Evolutionary conservation across 2,888 invertebrate genomes (phyloP), one percentile per base, ranked within the genome.

Genomic region (Tetropium fuscum): DNA sequence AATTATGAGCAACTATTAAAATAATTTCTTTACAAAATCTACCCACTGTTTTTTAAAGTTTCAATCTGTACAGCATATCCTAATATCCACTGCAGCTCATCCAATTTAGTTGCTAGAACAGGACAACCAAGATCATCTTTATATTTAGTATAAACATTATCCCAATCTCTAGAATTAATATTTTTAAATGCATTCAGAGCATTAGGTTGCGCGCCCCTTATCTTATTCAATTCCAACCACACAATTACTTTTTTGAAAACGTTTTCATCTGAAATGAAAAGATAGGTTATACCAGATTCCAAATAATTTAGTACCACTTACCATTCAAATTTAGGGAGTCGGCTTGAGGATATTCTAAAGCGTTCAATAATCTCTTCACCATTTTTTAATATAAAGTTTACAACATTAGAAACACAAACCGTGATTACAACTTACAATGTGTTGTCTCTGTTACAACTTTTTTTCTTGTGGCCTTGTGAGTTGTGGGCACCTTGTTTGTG

Each of bases 161-260:
- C 83, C 97, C 97, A 97, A 45, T 86, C 81, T 1, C 82, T 72
- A 7, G 88, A 86, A 25, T 85, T 83, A 1, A 90, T 85, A 67
- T 91, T 87, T 36, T 93, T 86, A n/a, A 98, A 80, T 0, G 83
- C 85, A 65, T 86, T 88, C 7, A 95, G 84, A 64, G 94, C 92
- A 76, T 95, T 93, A 55, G 94, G 91, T 76, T 90, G 90, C 70
- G 94, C 95, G 68, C 91, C 89, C 7, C 96, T 88, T 67, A 98
- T 95, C 82, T 94, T 95, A 79, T 95, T 95, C 77, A 95, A 94
- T 82, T 98, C 98, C 53, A 98, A 79, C 98, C 97, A 98, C 1
- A 92, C 82, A 15, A 97, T 86, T 16, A 95, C 84, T 74, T 90
- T 91, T 45, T 93, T 88, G 76, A 94, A 91, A 73, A 92, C 89